These are phyloP conservation scores for Sialis lutaria DNA, from an alignment of 2,888 invertebrate genomes.

Conservation along the genomic window DNA sequence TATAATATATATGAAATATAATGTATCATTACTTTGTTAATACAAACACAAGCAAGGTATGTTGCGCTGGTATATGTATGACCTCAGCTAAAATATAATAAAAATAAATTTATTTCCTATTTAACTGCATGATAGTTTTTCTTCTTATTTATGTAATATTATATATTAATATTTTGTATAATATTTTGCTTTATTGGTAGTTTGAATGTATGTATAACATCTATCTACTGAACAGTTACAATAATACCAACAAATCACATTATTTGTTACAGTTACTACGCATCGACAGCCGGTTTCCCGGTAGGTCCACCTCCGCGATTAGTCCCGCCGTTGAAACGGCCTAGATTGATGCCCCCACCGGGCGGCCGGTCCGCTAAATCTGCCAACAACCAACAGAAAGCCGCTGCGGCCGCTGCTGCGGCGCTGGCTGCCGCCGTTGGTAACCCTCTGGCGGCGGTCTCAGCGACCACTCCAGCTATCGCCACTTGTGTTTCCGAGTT, in stretches of 20 bases:
- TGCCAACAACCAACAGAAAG: constrained; percentile 16
- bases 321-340: constrained; percentile 41
- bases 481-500: constrained; percentile 6
- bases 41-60: no score
- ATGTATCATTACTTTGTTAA: no score
- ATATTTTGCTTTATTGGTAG: no score
- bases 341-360: constrained; percentile 35
- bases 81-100: no score
- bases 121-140: no score
- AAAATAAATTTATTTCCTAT: no score
- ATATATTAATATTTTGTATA: no score
- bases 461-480: constrained; percentile 8
- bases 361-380: constrained; percentile 19
- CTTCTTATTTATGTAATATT: no score
- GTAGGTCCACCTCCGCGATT: constrained; percentile 32
- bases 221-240: no score
- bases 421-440: background rate
- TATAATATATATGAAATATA: no score
- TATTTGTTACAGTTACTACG: constrained; percentile 38
- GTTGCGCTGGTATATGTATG: no score
- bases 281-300: constrained; percentile 31
- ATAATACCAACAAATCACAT: constrained; percentile 3
- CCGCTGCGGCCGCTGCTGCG: constrained; percentile 2
- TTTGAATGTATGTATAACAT: no score
- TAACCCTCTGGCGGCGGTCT: constrained; percentile 11